Conservation (phyloP, 2,888 invertebrate species). For the Dicranocentrus wangi region DNA sequence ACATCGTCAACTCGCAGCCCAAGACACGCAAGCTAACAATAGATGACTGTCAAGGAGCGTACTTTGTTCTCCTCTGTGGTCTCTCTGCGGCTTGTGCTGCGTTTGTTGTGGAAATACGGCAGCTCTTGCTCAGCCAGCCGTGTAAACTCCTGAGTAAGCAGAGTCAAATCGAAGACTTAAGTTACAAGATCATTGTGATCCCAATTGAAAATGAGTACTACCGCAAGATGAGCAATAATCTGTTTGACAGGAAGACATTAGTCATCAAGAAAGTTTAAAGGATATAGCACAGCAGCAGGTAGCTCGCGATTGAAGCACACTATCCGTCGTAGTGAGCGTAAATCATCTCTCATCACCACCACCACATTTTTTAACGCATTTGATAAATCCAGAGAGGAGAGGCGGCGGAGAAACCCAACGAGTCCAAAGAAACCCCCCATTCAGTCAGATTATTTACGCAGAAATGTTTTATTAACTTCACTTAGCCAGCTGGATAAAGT, state of each 20-base stretch:
- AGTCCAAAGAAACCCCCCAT: no score
- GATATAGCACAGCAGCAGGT: neutral
- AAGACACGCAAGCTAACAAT: conserved; percentile 66
- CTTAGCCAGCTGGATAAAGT: conserved; percentile 23
- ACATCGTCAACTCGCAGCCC: conserved; percentile 67
- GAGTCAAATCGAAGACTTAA: neutral
- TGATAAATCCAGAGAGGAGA: neutral
- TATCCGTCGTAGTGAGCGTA: neutral
- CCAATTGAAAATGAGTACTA: conserved; percentile 41
- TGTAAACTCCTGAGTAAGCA: neutral
- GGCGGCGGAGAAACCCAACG: no score
- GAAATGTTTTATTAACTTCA: neutral
- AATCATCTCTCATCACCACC: neutral
- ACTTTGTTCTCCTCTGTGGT: conserved; percentile 66
- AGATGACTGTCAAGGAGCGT: conserved; percentile 70
- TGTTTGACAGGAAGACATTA: no score
- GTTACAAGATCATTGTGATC: conserved; percentile 46
- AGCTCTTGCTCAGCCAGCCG: neutral
- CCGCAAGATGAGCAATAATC: conserved; percentile 15
- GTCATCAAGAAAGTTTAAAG: neutral
- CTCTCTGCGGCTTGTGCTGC: conserved; percentile 35
- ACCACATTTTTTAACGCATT: neutral
- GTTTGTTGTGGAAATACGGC: conserved; percentile 51
- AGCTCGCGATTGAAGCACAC: neutral
- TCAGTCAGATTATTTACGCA: neutral